Evolutionary conservation across 2,888 invertebrate genomes (phyloP), one percentile per base, ranked within the genome.

Genomic region (Flabesymbios commensalis): DNA sequence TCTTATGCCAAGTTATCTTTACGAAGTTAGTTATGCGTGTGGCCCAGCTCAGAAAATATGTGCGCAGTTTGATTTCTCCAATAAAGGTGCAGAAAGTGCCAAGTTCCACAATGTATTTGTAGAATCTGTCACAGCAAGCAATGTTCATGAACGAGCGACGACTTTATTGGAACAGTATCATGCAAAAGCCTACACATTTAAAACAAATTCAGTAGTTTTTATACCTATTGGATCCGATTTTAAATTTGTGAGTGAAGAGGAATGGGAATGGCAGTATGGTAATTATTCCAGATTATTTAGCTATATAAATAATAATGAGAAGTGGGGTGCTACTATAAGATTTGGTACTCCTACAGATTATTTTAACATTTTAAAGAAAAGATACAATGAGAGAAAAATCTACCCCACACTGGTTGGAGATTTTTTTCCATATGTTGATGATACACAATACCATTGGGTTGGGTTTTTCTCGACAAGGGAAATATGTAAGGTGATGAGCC

Each of bases 211-310:
- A 78, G 93, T 95, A 0, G 92, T 94, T 0, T 85, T 98, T 14
- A 92, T 96, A 77, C 95, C 95, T 0, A 86, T 98, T 1, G 98
- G 98, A 0, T 98, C 98, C 79, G 98, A 98, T 82, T 98, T 98
- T 82, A 87, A 96, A 10, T 98, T 93, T 82, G 93, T 94, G 77
- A 89, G 90, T 69, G 88, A 88, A 42, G 87, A 89, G 28, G 97
- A 98, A 82, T 96, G 96, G 87, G 93, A 94, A 77, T 93, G 94
- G 73, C 97, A 97, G 79, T 96, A 94, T 78, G 86, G 86, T 14
- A 97, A 96, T 80, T 98, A 97, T 83, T 90, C 90, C 49, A 72
- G 90, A 76, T 86, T 98, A 63, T 90, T 95, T 69, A 89, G 92
- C 72, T 92, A 92, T 78, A 94, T 98, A 67, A 96, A 96, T 83